Evolutionary conservation across 2,888 invertebrate genomes (phyloP).

Genomic region (Argyresthia albistria): DNA sequence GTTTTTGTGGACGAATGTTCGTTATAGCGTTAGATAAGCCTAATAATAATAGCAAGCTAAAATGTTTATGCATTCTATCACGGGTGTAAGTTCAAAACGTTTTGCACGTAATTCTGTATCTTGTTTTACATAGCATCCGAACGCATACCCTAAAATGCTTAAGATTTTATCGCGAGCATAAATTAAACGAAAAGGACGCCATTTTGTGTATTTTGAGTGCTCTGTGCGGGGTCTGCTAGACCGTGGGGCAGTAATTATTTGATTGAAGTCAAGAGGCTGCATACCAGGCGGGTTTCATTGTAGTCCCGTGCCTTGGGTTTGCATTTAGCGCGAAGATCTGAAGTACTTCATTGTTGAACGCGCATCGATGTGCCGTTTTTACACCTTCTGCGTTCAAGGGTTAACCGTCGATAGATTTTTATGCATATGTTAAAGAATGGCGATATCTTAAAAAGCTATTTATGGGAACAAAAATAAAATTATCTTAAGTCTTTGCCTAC

Average conservation of each 20-base stretch:
- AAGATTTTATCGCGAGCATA: constrained; percentile 48
- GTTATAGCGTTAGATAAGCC: constrained; percentile 24
- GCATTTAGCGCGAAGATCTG: constrained; percentile 21
- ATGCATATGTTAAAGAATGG: not conserved
- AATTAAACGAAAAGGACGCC: constrained; percentile 47
- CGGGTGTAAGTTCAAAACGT: too few relatives aligned
- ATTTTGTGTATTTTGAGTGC: constrained; percentile 63
- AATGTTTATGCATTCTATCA: not conserved
- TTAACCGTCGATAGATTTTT: constrained; percentile 35
- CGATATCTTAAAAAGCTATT: too few relatives aligned
- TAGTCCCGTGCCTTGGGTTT: constrained; percentile 35
- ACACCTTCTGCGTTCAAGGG: constrained; percentile 59
- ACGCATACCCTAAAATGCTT: not conserved
- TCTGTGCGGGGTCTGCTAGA: constrained; percentile 44
- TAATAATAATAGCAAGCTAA: constrained; percentile 29
- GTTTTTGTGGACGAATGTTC: constrained; percentile 47
- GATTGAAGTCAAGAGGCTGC: constrained; percentile 70
- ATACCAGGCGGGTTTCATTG: constrained; percentile 47
- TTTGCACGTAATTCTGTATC: too few relatives aligned
- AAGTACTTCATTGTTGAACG: constrained; percentile 43
- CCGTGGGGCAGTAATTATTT: constrained; percentile 70
- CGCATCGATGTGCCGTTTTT: constrained; percentile 38
- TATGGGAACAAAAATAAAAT: too few relatives aligned
- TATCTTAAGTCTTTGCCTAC: too few relatives aligned
- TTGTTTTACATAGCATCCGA: too few relatives aligned